Base-by-base conservation (phyloP, 2,113 vertebrate genomes). In the Pantherophis guttatus region DNA sequence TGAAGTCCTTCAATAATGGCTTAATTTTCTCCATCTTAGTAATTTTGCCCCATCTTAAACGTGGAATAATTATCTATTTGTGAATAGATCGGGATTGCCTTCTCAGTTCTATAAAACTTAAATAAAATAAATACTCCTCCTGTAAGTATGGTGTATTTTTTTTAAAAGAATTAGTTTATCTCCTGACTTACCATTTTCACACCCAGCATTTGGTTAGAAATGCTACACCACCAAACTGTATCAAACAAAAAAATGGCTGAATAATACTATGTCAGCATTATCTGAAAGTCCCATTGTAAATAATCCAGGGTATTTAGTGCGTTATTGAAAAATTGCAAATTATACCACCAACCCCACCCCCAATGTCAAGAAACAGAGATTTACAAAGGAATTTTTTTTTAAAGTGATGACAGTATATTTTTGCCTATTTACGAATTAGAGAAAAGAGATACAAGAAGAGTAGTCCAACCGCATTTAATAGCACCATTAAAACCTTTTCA, bases 11-110 rank as follows among this genome's bases (percentile, higher is more conserved):
- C 92, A 94, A 92, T 55, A 95, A 95, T 90, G 96, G 89, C 93
- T 94, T 92, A 94, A 96, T 91, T 1, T 87, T 93, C 81, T 90
- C 92, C 52, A 26, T 93, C 90, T 94, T 86, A 85, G 87, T 70
- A 94, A 86, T 94, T 39, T 90, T 87, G 97, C 95, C 90, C 95
- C 94, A 95, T 95, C 93, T 95, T 88, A 90, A 94, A 93, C 87
- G 62, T 94, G 88, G 94, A 55, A 94, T 94, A 93, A 94, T 91
- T 95, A 94, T 95, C 95, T 95, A 26, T 88, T 90, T 92, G 81
- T 90, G 3, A 59, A 0, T 81, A 93, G 91, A 94, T 97, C 91
- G 93, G 96, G 95, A 95, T 88, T n/a, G 94, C 92, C n/a, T 90
- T 93, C 57, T 94, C 92, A 90, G 44, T 95, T 94, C 94, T 91